Evolutionary conservation across 2,888 invertebrate genomes (phyloP), one percentile per base, ranked within the genome.

Genomic region (Hartigia nigra): DNA sequence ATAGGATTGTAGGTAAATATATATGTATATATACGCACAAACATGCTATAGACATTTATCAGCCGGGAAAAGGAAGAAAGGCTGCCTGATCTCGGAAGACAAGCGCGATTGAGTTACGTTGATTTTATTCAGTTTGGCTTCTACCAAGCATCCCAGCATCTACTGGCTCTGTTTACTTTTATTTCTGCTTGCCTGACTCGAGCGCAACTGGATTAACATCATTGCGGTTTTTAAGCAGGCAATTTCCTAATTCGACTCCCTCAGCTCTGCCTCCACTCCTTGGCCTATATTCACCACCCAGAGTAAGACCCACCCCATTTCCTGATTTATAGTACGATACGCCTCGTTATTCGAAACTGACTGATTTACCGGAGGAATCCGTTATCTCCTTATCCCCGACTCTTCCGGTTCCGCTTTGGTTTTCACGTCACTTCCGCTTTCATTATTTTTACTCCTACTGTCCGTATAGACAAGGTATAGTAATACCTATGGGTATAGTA

Each of bases 91-190:
- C 87, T 90, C 87, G 84, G 85, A 88, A 90, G 90, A 90, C 89
- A 87, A 86, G 85, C 86, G 86, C 90, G 88, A 91, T 91, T 91
- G 91, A 91, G 88, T 91, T 91, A 91, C 90, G 91, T 89, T 90
- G 90, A 91, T 91, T 91, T 91, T 91, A 91, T 91, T 89, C 90
- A 81, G 85, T 84, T 84, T 87, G 31, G 88, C 88, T 89, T 88
- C 89, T 86, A 87, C 85, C 55, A 55, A 23, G 23, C 55, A 55
- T 55, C 55, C 55, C 55, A 55, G 55, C 55, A 55, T 55, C 88
- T 87, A 31, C 69, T n/a, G 69, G 39, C 76, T 37, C 75, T 81
- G 81, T 82, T 81, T 84, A 81, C 79, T 84, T 85, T 84, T 84
- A 83, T 85, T 84, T 83, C 82, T 78, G 80, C 78, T 77, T 78